Percentiles rank a stretch among this genome's conserved stretches.
Conservation (phyloP, 2,113 vertebrate genomes). For the Acrocephalus arundinaceus region DNA sequence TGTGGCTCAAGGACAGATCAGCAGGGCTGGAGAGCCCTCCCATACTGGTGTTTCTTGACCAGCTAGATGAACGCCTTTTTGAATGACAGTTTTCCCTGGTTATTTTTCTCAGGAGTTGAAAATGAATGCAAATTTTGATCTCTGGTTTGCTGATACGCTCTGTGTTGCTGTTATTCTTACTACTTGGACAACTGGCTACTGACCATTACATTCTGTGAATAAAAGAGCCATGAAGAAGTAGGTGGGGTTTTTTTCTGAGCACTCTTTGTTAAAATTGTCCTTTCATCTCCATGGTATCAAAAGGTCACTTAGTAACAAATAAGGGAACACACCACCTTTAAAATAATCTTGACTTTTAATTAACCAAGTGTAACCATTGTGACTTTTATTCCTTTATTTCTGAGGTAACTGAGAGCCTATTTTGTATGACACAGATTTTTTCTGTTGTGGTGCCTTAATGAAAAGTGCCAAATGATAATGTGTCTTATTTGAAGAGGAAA, state of each 20-base stretch:
- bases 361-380: not conserved
- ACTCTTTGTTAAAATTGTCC: not conserved
- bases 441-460: not conserved
- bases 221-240: not conserved
- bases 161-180: not conserved
- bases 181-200: not conserved
- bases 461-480: not conserved
- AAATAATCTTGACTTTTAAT: constrained; percentile 9
- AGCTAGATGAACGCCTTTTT: not conserved
- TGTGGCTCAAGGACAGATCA: not conserved
- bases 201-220: not conserved
- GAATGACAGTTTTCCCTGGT: not conserved
- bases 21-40: not conserved
- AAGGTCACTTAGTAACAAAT: not conserved
- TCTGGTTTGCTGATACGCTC: not conserved
- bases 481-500: not conserved
- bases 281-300: constrained; percentile 30
- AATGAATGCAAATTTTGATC: not conserved
- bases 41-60: not conserved
- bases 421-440: not conserved
- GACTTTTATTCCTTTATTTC: not conserved
- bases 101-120: not conserved
- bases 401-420: not conserved
- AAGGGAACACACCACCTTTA: not conserved
- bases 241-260: not conserved